Percentiles rank a stretch among this genome's conserved stretches.
phyloP scores from a whole-genome alignment of 1,140 invertebrate genomes.

The Drosophila fuyamai region DNA sequence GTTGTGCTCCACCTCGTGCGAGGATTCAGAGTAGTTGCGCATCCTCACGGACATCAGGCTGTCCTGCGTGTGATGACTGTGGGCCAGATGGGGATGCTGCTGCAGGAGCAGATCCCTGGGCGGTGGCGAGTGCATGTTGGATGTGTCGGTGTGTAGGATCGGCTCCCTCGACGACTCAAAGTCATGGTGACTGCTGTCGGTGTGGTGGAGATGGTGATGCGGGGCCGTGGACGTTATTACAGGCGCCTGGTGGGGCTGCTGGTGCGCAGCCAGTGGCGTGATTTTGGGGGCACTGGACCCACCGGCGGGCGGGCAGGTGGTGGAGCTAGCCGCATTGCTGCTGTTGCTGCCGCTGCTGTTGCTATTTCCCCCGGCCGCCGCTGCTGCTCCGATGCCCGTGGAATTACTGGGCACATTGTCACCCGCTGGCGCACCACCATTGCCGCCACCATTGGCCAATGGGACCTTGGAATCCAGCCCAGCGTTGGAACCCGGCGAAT shows the following conservation, averaged over 20 bases:
- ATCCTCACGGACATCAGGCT: slow-evolving; percentile 67
- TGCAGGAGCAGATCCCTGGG: slow-evolving; percentile 70
- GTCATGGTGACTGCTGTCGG: slow-evolving; percentile 81
- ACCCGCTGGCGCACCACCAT: slow-evolving; percentile 5
- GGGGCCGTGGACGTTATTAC: slow-evolving; percentile 81
- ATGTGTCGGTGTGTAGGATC: slow-evolving; percentile 76
- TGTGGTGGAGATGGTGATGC: slow-evolving; percentile 72
- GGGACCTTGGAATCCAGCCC: slow-evolving; percentile 38
- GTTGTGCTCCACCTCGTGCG: slow-evolving; percentile 85
- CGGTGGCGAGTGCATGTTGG: slow-evolving; percentile 83
- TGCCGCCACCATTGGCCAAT: slow-evolving; percentile 26
- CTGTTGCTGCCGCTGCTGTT: slow-evolving; percentile 46
- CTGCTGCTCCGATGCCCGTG: slow-evolving; percentile 26
- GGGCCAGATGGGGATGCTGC: slow-evolving; percentile 60
- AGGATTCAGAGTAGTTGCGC: slow-evolving; percentile 85
- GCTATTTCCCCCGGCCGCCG: slow-evolving; percentile 18
- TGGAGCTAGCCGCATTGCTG: slow-evolving; percentile 67
- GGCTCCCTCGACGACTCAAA: slow-evolving; percentile 82
- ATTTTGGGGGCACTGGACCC: background rate
- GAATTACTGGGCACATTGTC: slow-evolving; percentile 70
- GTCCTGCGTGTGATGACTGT: slow-evolving; percentile 70
- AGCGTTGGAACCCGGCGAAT: slow-evolving; percentile 16
- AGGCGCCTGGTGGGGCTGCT: slow-evolving; percentile 77
- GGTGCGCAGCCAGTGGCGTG: slow-evolving; percentile 40
- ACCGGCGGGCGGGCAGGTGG: slow-evolving; percentile 44